Percentiles rank a stretch among this genome's conserved stretches.
phyloP scores from a whole-genome alignment of 2,888 invertebrate genomes.

The Drosophila nr. medialis region DNA sequence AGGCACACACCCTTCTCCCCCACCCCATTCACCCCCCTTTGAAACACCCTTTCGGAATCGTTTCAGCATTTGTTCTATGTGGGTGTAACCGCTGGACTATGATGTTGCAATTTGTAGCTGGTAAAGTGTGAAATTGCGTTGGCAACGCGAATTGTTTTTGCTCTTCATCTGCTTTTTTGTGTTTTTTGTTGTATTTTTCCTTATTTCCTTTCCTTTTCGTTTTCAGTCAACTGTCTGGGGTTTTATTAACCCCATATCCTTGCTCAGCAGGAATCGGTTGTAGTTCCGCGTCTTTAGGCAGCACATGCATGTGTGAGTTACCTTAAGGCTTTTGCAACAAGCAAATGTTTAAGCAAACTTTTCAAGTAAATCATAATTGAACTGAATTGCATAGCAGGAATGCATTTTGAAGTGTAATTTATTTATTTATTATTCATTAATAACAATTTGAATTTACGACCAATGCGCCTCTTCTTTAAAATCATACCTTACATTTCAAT shows the following conservation, averaged over 20 bases:
- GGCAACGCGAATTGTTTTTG: conserved; percentile 70
- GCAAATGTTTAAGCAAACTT: background rate
- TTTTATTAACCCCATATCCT: conserved; percentile 18
- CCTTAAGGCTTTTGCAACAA: background rate
- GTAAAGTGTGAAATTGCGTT: conserved; percentile 80
- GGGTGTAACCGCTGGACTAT: conserved; percentile 65
- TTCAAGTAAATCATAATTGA: background rate
- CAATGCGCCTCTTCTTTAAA: no score
- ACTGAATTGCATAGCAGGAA: no score
- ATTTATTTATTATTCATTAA: background rate
- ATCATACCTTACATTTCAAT: no score
- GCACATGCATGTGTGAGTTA: background rate
- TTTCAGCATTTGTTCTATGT: conserved; percentile 30
- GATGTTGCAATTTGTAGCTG: conserved; percentile 80
- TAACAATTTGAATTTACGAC: no score
- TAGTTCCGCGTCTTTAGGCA: conserved; percentile 25
- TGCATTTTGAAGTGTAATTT: background rate
- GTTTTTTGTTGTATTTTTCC: background rate
- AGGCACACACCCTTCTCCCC: conserved; percentile 24
- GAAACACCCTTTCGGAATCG: conserved; percentile 2
- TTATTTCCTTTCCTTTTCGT: background rate
- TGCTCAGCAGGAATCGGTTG: conserved; percentile 9
- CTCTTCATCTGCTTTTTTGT: background rate
- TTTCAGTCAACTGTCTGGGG: conserved; percentile 32
- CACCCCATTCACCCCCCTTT: background rate